A percentile compares a stretch with the other conserved stretches of the same genome.
Evolutionary conservation across 2,797 vertebrate species (phyloP).

Genomic region (Chaetodon trifasciatus): DNA sequence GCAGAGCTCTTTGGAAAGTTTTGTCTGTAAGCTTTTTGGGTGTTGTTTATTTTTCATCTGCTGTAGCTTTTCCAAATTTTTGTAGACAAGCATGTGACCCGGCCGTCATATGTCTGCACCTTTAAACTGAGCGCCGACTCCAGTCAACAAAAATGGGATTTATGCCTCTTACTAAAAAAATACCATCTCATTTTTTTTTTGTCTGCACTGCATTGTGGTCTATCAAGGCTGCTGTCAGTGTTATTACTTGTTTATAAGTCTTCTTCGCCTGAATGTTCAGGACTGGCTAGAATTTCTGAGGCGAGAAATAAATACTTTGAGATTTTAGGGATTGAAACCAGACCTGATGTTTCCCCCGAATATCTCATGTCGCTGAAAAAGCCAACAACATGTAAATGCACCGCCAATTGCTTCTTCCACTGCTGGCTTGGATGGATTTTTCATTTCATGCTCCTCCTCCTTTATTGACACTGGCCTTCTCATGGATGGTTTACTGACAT

Average conservation of each 20-base stretch:
- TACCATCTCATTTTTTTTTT: not conserved
- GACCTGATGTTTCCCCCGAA: not conserved
- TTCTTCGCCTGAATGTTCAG: not conserved
- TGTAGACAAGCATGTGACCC: too few species aligned
- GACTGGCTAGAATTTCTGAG: not conserved
- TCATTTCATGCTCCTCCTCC: slow-evolving; percentile 59
- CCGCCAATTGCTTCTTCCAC: not conserved
- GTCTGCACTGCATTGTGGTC: not conserved
- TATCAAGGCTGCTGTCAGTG: not conserved
- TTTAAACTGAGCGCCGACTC: not conserved
- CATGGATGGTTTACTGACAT: slow-evolving; percentile 50
- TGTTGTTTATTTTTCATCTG: too few species aligned
- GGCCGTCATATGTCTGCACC: too few species aligned
- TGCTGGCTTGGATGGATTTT: slow-evolving; percentile 36
- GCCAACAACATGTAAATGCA: slow-evolving; percentile 1
- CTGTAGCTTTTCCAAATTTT: too few species aligned
- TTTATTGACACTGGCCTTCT: slow-evolving; percentile 52
- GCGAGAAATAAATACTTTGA: not conserved
- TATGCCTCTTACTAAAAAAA: not conserved
- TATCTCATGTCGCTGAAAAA: slow-evolving; percentile 1
- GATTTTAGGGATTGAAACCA: not conserved
- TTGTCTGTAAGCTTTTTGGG: too few species aligned
- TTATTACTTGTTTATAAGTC: slow-evolving; percentile 1
- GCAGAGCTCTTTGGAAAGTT: too few species aligned
- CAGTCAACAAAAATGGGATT: not conserved